A percentile compares a stretch with the other conserved stretches of the same genome.
Evolutionary conservation across 1,140 invertebrate species (phyloP).

Genomic region (Drosophila murphyi): DNA sequence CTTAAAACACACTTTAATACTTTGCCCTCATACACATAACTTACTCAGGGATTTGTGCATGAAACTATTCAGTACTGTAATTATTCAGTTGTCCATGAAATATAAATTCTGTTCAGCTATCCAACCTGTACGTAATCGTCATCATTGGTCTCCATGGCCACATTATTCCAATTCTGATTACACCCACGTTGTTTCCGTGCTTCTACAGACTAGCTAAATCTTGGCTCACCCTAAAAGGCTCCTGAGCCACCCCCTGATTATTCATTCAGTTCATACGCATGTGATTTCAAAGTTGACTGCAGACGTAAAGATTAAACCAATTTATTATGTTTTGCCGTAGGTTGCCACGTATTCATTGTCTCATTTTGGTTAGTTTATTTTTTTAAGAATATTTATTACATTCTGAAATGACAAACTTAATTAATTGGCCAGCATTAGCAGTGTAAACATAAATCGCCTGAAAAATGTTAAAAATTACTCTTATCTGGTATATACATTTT

Average conservation of each 20-base stretch:
- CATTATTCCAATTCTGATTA: conserved; percentile 9
- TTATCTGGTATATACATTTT: too few species aligned
- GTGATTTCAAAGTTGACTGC: conserved; percentile 10
- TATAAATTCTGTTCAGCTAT: not conserved
- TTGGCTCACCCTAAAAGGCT: not conserved
- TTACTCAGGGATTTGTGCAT: too few species aligned
- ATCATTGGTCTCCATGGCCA: conserved; percentile 13
- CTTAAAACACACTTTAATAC: not conserved
- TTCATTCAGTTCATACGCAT: not conserved
- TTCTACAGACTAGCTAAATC: not conserved
- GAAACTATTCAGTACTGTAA: not conserved
- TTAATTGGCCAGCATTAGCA: too few species aligned
- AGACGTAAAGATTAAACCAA: conserved; percentile 8
- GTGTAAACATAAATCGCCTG: too few species aligned
- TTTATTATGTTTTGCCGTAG: not conserved
- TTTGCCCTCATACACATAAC: too few species aligned
- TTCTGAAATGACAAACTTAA: too few species aligned
- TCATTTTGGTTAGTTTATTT: conserved; percentile 1
- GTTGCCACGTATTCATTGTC: not conserved
- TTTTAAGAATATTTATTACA: too few species aligned
- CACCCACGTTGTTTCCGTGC: not conserved
- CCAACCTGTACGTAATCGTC: too few species aligned
- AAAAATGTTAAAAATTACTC: too few species aligned
- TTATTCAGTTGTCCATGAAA: not conserved
- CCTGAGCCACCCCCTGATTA: not conserved